Base-by-base conservation (phyloP, 2,888 invertebrate genomes). In the Epiperipatus broadwayi region DNA sequence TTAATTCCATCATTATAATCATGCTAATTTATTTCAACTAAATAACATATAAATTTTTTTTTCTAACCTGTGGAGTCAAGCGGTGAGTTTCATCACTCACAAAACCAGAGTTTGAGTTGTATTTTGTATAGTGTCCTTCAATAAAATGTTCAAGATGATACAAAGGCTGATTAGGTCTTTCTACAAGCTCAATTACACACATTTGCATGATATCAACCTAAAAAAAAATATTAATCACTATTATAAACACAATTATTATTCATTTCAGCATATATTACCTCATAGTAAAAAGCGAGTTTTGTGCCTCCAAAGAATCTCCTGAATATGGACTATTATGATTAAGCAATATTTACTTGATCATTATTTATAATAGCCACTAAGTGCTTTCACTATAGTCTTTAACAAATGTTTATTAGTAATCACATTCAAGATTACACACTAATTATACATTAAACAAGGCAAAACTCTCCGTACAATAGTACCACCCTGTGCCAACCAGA, bases 81-180 rank as follows among this genome's bases (percentile, higher is more conserved):
- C 68, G 50, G 16, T 57, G 46, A 21, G 50, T 52, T 21, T 56
- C 52, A 29, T 63, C 63, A 12, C 61, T 60, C 2, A 68, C 68
- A 51, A 66, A 68, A 25, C 68, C 68, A 3, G 66, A 66, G 51
- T 68, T 68, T 8, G 67, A 67, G 52, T 68, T 68, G 54, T 69
- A 68, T 51, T 68, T 68, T 43, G 66, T 60, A 51, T 68, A 68
- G 20, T 66, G 52, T 12, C 68, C 68, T 45, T 67, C 67, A 38
- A 68, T 69, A 50, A 57, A 68, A 48, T 68, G 67, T 50, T 68
- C 68, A 43, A 68, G 52, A 47, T 68, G 68, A 49, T 55, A 69
- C 12, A 60, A 46, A 4, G 60, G 60, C 19, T 49, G 48, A 2
- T 50, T 64, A 4, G 54, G 52, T 15, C 64, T 50, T 36, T 67